These are phyloP conservation scores for Tachina fera DNA, from an alignment of 2,888 invertebrate species.

Conservation along the genomic window DNA sequence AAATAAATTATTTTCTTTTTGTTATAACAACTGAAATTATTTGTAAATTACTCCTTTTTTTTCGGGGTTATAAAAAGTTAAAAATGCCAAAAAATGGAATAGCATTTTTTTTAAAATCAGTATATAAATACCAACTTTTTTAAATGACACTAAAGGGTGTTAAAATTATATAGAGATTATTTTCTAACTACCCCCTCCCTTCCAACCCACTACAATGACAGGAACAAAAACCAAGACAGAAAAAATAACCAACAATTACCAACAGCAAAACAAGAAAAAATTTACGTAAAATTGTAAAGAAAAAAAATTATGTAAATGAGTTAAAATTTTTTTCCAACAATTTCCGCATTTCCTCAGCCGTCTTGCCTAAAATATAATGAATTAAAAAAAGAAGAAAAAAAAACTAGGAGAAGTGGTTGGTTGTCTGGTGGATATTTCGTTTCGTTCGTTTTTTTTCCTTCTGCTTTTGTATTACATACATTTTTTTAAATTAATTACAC, in stretches of 20 bases:
- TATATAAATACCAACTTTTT: slow-evolving; percentile 58
- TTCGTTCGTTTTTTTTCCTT: slow-evolving; percentile 36
- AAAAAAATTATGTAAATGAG: slow-evolving; percentile 71
- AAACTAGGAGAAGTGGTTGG: slow-evolving; percentile 57
- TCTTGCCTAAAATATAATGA: slow-evolving; percentile 37
- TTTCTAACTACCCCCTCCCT: slow-evolving; percentile 38
- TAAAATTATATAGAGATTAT: slow-evolving; percentile 69
- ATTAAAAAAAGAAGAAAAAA: not conserved
- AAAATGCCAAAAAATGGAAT: slow-evolving; percentile 17
- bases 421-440: slow-evolving; percentile 60
- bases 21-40: slow-evolving; percentile 50
- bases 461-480: slow-evolving; percentile 18
- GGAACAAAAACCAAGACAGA: slow-evolving; percentile 20
- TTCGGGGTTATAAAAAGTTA: slow-evolving; percentile 30
- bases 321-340: slow-evolving; percentile 58
- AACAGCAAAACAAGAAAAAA: slow-evolving; percentile 54
- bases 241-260: slow-evolving; percentile 55
- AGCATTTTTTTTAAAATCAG: slow-evolving; percentile 18
- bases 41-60: slow-evolving; percentile 55
- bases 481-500: slow-evolving; percentile 71
- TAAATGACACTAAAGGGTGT: slow-evolving; percentile 70
- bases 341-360: slow-evolving; percentile 58
- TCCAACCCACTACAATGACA: not conserved
- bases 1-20: not conserved
- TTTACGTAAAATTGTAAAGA: slow-evolving; percentile 40